phyloP scores from a whole-genome alignment of 1,140 invertebrate species.

The Conus betulinus region DNA sequence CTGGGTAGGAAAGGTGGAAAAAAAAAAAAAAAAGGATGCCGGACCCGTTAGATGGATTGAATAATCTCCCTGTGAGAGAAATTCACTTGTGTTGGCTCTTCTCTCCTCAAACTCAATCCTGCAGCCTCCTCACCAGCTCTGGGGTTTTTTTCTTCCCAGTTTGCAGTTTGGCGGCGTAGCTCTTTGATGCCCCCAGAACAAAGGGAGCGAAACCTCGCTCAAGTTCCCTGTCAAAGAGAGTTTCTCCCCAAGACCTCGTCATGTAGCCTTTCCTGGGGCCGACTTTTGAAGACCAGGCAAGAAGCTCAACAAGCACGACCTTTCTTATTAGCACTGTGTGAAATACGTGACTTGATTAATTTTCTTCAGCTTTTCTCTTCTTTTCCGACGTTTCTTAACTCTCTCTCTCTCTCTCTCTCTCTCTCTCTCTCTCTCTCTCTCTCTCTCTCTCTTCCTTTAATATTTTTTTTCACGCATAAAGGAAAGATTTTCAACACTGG shows the following conservation, averaged over 20 bases:
- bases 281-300: background rate
- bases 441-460: too few species aligned
- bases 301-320: background rate
- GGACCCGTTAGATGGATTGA: conserved; percentile 10
- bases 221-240: background rate
- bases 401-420: too few species aligned
- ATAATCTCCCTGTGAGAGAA: background rate
- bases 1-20: background rate
- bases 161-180: background rate
- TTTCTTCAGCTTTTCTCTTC: too few species aligned
- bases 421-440: too few species aligned
- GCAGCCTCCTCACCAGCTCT: background rate
- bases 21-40: background rate
- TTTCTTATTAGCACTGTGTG: background rate
- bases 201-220: background rate
- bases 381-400: too few species aligned
- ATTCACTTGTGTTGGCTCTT: background rate
- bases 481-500: too few species aligned
- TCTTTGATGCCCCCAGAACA: conserved; percentile 9
- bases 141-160: conserved; percentile 3
- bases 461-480: too few species aligned
- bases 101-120: conserved; percentile 7
- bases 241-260: background rate
- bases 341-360: background rate
- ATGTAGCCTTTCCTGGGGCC: too few species aligned